A percentile compares a stretch with the other conserved stretches of the same genome.
Evolutionary conservation across 2,888 invertebrate species (phyloP).

Genomic region (Hypselothyrea guttata): DNA sequence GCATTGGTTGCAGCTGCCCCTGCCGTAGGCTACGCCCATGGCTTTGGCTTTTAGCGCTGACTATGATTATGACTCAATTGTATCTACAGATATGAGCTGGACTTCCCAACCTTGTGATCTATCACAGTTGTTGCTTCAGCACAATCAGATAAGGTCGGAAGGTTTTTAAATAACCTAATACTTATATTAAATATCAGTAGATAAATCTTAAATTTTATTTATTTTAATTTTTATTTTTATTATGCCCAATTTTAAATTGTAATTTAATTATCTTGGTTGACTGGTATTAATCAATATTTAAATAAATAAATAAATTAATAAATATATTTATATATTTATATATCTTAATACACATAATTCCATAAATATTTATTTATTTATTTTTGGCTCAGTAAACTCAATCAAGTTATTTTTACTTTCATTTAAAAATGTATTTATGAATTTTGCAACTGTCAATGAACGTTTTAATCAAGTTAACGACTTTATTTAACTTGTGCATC

Average conservation of each 20-base stretch:
- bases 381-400: no score
- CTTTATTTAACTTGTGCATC: background rate
- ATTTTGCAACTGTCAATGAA: no score
- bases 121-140: background rate
- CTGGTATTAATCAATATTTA: no score
- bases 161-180: background rate
- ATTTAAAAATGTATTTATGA: no score
- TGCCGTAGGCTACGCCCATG: background rate
- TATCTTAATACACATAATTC: no score
- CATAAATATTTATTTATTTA: no score
- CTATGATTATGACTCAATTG: conserved; percentile 40
- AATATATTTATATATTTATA: no score
- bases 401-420: no score
- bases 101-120: conserved; percentile 35
- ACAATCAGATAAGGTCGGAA: background rate
- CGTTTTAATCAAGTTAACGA: no score
- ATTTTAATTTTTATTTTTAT: no score
- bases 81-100: conserved; percentile 3
- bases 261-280: no score
- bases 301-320: no score
- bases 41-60: conserved; percentile 3
- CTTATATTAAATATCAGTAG: background rate
- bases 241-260: background rate
- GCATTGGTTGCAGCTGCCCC: conserved; percentile 39
- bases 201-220: background rate